Evolutionary conservation across 2,797 vertebrate genomes (phyloP).

Genomic region (Acrossocheilus fasciatus): DNA sequence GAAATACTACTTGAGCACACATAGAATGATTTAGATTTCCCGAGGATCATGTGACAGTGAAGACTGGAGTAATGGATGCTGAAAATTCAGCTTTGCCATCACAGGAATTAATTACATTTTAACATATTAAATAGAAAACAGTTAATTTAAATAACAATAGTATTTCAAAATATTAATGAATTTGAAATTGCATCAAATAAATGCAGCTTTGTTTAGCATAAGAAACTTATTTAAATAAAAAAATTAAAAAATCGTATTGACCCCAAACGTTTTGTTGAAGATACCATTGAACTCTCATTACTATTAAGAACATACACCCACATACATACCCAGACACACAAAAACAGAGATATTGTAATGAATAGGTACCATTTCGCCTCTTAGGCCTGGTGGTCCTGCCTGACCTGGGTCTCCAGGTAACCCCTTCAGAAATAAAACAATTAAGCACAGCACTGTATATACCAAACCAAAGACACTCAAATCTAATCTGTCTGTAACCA

Average conservation of each 20-base stretch:
- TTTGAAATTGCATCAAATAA: neutral
- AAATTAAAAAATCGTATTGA: too few relatives aligned
- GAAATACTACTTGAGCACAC: neutral
- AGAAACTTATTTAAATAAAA: neutral
- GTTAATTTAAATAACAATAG: neutral
- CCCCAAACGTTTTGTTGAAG: neutral
- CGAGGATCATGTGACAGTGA: neutral
- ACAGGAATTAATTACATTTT: neutral
- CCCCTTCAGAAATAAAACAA: conserved; percentile 70
- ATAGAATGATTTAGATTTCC: neutral
- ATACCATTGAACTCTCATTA: neutral
- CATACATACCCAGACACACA: neutral
- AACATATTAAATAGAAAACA: neutral
- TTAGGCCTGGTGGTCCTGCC: conserved; percentile 73
- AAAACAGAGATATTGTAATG: neutral
- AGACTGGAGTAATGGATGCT: neutral
- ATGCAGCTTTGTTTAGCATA: neutral
- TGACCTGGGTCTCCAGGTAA: conserved; percentile 76
- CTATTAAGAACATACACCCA: neutral
- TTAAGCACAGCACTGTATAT: neutral
- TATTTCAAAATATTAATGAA: neutral
- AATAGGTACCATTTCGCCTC: conserved; percentile 76
- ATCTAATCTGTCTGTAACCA: neutral
- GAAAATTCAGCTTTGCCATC: neutral
- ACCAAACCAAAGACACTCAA: neutral